Evolutionary conservation across 2,113 vertebrate genomes (phyloP), one percentile per base, ranked within the genome.

Genomic region (Oenanthe oenanthe): DNA sequence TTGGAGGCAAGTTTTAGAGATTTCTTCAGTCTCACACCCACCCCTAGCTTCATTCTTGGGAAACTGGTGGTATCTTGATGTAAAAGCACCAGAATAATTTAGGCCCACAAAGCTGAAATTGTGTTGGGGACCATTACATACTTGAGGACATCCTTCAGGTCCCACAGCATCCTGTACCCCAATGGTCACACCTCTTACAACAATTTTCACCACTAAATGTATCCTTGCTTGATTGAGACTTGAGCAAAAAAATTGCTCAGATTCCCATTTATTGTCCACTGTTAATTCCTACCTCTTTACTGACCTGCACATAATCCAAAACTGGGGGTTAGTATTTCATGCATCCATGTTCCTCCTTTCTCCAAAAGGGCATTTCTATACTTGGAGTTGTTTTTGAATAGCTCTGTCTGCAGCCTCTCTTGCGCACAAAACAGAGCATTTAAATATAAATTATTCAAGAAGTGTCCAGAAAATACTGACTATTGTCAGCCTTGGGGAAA

Each of bases 371-470:
- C 38, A 89, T 56, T 70, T 60, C 60, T 77, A 38, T 48, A 75
- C 57, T 75, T 90, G 53, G 42, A 48, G 56, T 50, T 38, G 62
- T 43, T 89, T 85, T 21, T 62, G 7, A 94, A 93, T 28, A 77
- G 42, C 26, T 78, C 72, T 66, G 45, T 76, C 21, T 20, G 76
- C 72, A 82, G 60, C 19, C 29, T 22, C 50, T 76, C 51, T 89
- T 82, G 32, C 8, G 51, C 62, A 54, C 47, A 56, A 56, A 89
- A 74, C 21, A 90, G 4, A 70, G 71, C 38, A 54, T 34, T 85
- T 70, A 83, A 89, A 83, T 24, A 72, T 74, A 79, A 96, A 94
- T 85, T 89, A 85, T 88, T 95, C 61, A 92, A 54, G 28, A 93
- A 77, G 36, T 42, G 38, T 73, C 71, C 85, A 83, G 74, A 85